These are phyloP conservation scores for Ptilorrhoa leucosticta DNA, from an alignment of 2,113 vertebrate species.

Conservation along the genomic window DNA sequence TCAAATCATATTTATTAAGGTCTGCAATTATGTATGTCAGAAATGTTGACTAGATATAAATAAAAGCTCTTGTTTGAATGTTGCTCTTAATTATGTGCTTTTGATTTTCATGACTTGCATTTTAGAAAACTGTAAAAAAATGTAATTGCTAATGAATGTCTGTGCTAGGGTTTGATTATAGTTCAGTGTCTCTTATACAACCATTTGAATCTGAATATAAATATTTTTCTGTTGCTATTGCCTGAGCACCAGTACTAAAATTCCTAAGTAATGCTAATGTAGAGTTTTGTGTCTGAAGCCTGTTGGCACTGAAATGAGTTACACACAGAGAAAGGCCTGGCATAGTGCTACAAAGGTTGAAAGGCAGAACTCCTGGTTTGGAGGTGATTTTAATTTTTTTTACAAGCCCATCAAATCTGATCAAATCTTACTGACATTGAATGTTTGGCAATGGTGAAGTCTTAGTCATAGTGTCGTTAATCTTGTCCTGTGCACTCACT, in stretches of 20 bases:
- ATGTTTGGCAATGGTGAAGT: background rate
- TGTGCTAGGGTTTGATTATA: background rate
- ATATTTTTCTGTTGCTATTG: background rate
- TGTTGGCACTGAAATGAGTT: background rate
- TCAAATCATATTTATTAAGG: slow-evolving; percentile 44
- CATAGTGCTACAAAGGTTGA: background rate
- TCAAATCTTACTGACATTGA: background rate
- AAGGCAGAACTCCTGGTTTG: background rate
- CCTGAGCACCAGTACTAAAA: background rate
- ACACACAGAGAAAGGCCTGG: background rate
- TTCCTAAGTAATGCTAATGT: background rate
- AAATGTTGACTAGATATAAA: slow-evolving; percentile 37
- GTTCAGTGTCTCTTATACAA: background rate
- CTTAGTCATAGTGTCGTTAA: background rate
- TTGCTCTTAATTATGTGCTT: slow-evolving; percentile 35
- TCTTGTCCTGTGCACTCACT: background rate
- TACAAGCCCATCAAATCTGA: background rate
- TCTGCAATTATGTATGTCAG: slow-evolving; percentile 27
- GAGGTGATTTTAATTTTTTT: background rate
- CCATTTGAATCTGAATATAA: background rate
- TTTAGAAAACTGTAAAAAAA: slow-evolving; percentile 22
- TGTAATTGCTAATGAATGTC: slow-evolving; percentile 29
- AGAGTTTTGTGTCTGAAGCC: background rate
- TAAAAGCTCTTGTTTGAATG: background rate
- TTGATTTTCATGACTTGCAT: slow-evolving; percentile 28